Evolutionary conservation across 2,888 invertebrate genomes (phyloP).

Genomic region (Polymixis flavicincta): DNA sequence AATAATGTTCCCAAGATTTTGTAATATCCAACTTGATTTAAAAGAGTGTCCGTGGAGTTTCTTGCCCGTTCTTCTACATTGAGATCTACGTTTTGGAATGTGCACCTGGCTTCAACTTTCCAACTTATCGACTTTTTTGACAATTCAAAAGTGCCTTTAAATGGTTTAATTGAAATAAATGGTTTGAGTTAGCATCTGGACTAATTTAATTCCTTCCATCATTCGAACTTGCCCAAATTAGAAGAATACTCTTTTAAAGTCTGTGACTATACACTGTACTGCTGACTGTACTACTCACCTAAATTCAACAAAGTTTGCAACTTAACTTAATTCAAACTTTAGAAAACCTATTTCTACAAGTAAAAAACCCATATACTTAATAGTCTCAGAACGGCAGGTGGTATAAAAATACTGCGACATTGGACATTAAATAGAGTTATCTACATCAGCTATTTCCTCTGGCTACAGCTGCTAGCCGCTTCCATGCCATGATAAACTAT

Average conservation of each 20-base stretch:
- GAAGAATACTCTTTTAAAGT: background rate
- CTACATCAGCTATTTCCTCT: constrained; percentile 61
- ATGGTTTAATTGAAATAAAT: too few species aligned
- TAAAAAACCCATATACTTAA: constrained; percentile 13
- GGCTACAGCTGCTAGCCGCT: constrained; percentile 57
- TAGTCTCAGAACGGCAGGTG: constrained; percentile 50
- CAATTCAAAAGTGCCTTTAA: too few species aligned
- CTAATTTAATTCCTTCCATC: too few species aligned
- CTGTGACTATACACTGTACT: background rate
- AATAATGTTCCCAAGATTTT: too few species aligned
- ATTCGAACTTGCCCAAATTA: background rate
- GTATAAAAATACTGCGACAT: constrained; percentile 60
- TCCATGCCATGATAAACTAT: constrained; percentile 32
- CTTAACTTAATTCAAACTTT: background rate
- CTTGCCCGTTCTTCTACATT: too few species aligned
- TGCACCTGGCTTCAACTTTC: too few species aligned
- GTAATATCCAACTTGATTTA: too few species aligned
- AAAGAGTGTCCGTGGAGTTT: too few species aligned
- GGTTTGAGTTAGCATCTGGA: too few species aligned
- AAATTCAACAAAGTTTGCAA: background rate
- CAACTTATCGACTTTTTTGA: too few species aligned
- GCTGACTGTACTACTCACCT: too few species aligned
- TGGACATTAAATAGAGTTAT: constrained; percentile 59
- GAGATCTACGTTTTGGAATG: too few species aligned
- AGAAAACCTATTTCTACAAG: constrained; percentile 6